Evolutionary conservation across 2,888 invertebrate genomes (phyloP).

Genomic region (Scaptomyza tumidula): DNA sequence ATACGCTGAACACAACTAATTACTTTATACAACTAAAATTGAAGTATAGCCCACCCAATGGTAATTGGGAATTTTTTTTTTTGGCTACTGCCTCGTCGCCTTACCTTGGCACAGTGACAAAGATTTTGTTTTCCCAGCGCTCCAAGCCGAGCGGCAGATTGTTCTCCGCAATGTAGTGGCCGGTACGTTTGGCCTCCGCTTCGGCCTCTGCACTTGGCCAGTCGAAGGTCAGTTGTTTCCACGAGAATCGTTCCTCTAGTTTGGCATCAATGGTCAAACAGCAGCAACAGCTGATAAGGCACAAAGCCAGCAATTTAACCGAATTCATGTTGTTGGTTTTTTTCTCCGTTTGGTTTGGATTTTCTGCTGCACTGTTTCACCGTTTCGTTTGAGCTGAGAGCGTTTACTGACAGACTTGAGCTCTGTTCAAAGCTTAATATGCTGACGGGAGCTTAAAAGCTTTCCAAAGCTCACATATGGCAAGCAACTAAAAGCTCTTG

Average conservation of each 20-base stretch:
- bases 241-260: conserved; percentile 88
- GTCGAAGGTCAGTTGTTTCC: conserved; percentile 89
- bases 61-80: conserved; percentile 20
- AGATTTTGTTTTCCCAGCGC: conserved; percentile 89
- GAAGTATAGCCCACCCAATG: background rate
- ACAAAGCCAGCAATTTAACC: conserved; percentile 49
- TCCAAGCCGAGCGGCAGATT: conserved; percentile 90
- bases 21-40: background rate
- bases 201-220: conserved; percentile 88
- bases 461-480: conserved; percentile 5
- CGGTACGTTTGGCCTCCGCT: conserved; percentile 87
- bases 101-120: conserved; percentile 89
- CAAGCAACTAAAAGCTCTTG: conserved; percentile 27
- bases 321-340: conserved; percentile 39
- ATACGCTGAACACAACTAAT: conserved; percentile 7
- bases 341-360: background rate
- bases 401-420: conserved; percentile 56
- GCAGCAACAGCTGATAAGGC: conserved; percentile 55
- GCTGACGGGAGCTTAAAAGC: conserved; percentile 37
- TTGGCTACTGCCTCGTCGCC: conserved; percentile 11
- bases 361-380: conserved; percentile 4
- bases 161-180: conserved; percentile 87
- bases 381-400: conserved; percentile 52
- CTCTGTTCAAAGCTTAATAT: conserved; percentile 64
- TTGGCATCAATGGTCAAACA: conserved; percentile 75